Percentiles rank a stretch among this genome's conserved stretches.
Evolutionary conservation across 2,113 vertebrate genomes (phyloP).

Genomic region (Myotis lucifugus): DNA sequence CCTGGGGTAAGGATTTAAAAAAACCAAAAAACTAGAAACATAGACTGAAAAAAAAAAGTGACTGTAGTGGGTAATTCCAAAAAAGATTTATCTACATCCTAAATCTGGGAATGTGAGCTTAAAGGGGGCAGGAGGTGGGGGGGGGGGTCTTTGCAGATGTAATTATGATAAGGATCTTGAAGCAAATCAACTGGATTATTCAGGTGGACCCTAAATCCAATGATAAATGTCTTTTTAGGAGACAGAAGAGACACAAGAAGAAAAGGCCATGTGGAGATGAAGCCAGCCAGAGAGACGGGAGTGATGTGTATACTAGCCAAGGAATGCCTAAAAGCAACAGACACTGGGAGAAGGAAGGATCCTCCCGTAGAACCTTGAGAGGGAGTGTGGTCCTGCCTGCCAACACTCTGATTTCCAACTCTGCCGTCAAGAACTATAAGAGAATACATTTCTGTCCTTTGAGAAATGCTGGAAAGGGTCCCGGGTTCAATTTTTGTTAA

Average conservation of each 20-base stretch:
- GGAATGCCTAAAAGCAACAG: background rate
- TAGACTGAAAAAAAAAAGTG: constrained; percentile 46
- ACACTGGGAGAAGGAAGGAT: background rate
- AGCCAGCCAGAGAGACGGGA: background rate
- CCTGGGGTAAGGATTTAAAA: too few species aligned
- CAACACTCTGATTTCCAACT: background rate
- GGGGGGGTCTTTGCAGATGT: background rate
- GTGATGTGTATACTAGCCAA: background rate
- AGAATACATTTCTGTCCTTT: background rate
- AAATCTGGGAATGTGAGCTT: background rate
- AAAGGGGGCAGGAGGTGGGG: background rate
- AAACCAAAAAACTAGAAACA: constrained; percentile 76
- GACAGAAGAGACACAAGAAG: background rate
- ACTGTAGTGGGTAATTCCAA: background rate
- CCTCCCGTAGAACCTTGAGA: background rate
- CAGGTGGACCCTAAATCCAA: background rate
- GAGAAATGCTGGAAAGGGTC: background rate
- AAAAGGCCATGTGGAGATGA: background rate
- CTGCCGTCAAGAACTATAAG: background rate
- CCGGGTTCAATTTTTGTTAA: too few species aligned
- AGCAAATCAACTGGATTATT: background rate
- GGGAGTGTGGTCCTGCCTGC: background rate
- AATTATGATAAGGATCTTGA: background rate
- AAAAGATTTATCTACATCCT: background rate
- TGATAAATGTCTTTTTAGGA: background rate